A percentile compares a stretch with the other conserved stretches of the same genome.
phyloP scores from a whole-genome alignment of 1,140 invertebrate species.

The Drosophila setifemur region DNA sequence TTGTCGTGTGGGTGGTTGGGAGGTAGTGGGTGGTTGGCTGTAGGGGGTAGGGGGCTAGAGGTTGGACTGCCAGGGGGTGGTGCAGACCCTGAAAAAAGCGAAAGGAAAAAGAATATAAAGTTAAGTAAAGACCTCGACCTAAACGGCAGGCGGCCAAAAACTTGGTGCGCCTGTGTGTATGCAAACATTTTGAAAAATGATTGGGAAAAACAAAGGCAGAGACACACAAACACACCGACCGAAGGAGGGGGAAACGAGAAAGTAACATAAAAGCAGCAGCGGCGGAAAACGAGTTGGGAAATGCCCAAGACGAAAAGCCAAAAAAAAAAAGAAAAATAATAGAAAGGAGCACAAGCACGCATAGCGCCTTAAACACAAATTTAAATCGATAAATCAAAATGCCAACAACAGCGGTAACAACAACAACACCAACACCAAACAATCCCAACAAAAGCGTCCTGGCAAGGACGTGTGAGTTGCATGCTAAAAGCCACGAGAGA shows the following conservation, averaged over 20 bases:
- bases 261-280: no score
- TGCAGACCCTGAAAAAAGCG: conserved; percentile 48
- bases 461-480: conserved; percentile 78
- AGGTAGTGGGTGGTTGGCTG: background rate
- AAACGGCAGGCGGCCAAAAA: conserved; percentile 75
- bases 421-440: conserved; percentile 21
- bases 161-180: conserved; percentile 8
- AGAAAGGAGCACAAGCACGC: conserved; percentile 24
- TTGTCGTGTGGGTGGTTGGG: conserved; percentile 42
- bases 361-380: conserved; percentile 60
- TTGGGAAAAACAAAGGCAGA: conserved; percentile 49
- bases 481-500: conserved; percentile 67
- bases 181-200: conserved; percentile 54
- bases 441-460: conserved; percentile 46
- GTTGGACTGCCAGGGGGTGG: conserved; percentile 1
- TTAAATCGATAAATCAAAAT: conserved; percentile 81
- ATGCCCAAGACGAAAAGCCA: conserved; percentile 10
- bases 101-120: conserved; percentile 43
- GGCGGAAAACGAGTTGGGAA: conserved; percentile 30
- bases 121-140: conserved; percentile 70
- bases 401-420: conserved; percentile 58
- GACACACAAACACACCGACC: conserved; percentile 12
- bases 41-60: conserved; percentile 3
- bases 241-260: background rate
- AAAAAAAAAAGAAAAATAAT: background rate